Evolutionary conservation across 2,113 vertebrate species (phyloP), one percentile per base, ranked within the genome.

Genomic region (Istiophorus platypterus): DNA sequence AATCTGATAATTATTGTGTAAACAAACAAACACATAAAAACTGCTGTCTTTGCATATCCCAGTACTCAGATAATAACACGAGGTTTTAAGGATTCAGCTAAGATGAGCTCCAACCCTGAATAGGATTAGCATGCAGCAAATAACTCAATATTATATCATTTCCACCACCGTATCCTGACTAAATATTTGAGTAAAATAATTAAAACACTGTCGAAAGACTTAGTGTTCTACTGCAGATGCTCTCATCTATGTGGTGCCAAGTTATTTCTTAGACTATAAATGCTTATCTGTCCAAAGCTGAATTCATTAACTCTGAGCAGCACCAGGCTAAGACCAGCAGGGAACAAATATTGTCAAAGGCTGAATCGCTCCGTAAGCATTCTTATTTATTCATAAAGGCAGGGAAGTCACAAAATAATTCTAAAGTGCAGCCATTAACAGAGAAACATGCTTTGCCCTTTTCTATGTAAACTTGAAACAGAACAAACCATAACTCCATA

Each of bases 141-240:
- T 29, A 59, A 26, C 4, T 31, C 51, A 5, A 14, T 45, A 51
- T 59, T 17, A 0, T 17, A 78, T 26, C 15, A 45, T n/a, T 77
- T n/a, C n/a, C 10, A 62, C 51, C 66, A 22, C 37, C n/a, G 13
- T 9, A 47, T 45, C 37, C 49, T 63, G 31, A 42, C 65, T n/a
- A 73, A 63, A 81, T 65, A 51, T 29, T 49, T 47, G 47, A 74
- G 22, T 74, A 34, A 29, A 56, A 76, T 59, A 66, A 66, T 76
- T 15, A 52, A 67, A 67, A 80, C 58, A 67, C n/a, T 62, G 26
- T 3, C 7, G 42, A 54, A 81, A 45, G 26, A 18, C n/a, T 57
- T 26, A 15, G 1, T 11, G 20, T 41, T 51, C 20, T 4, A 27
- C 15, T 56, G 39, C 4, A 8, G 52, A 39, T 5, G 1, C n/a